Conservation (phyloP, 2,888 invertebrate species). For the Bugula neritina region DNA sequence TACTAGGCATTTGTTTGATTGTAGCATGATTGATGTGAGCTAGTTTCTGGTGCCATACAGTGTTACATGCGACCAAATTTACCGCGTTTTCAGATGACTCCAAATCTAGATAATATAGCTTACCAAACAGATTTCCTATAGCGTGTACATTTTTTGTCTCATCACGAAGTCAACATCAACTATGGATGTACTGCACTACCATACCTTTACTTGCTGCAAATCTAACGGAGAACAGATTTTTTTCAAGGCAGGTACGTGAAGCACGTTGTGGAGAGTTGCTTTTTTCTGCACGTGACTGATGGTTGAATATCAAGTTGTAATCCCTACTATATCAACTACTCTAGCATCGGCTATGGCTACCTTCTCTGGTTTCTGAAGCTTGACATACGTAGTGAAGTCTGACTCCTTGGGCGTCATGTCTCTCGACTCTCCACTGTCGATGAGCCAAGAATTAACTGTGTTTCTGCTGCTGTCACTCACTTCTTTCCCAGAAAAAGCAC, state of each 20-base stretch:
- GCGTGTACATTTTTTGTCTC: not conserved
- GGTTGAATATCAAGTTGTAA: not conserved
- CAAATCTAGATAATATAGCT: not conserved
- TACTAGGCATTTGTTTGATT: not conserved
- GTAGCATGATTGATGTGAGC: too few species aligned
- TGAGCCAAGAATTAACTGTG: not conserved
- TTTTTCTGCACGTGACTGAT: not conserved
- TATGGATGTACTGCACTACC: not conserved
- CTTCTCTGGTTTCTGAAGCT: not conserved
- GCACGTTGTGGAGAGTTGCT: not conserved
- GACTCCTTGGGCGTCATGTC: not conserved
- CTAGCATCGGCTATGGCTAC: not conserved
- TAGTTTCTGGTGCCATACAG: not conserved
- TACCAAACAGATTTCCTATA: not conserved
- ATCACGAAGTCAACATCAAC: not conserved
- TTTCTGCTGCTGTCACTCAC: not conserved
- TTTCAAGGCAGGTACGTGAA: not conserved
- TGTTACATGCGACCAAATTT: not conserved
- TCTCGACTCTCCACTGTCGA: not conserved
- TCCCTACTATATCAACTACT: not conserved
- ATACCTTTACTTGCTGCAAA: not conserved
- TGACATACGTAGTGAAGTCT: not conserved
- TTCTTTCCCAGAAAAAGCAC: not conserved
- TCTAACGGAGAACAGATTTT: not conserved
- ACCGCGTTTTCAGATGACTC: not conserved